phyloP scores from a whole-genome alignment of 64 coral and sea anemone species.

The Acropora yongei region DNA sequence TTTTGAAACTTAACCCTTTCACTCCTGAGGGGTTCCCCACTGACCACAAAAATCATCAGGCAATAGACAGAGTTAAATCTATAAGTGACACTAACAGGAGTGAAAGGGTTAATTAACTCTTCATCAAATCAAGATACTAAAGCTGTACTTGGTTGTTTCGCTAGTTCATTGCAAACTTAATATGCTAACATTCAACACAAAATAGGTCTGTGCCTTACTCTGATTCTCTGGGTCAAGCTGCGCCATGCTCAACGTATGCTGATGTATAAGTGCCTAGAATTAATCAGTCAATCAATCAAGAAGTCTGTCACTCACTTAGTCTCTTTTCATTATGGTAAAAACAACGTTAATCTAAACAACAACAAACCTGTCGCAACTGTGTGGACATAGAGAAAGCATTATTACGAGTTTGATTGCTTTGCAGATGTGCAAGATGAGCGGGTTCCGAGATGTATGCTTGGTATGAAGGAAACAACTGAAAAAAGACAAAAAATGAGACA shows the following conservation, averaged over 20 bases:
- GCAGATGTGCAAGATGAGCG: constrained; percentile 81
- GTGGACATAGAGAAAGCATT: constrained; percentile 93
- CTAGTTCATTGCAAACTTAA: no score
- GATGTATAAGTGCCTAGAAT: constrained; percentile 79
- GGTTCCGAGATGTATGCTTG: constrained; percentile 86
- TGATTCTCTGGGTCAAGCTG: constrained; percentile 86
- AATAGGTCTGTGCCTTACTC: constrained; percentile 50
- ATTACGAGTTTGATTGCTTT: constrained; percentile 81
- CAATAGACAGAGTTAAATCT: no score
- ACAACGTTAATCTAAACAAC: background rate
- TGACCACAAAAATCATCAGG: no score
- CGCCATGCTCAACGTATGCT: constrained; percentile 87
- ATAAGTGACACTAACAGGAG: no score
- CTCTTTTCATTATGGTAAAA: background rate
- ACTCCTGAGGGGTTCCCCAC: no score
- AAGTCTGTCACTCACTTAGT: background rate
- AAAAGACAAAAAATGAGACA: background rate
- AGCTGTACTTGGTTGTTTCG: no score
- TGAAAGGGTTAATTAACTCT: no score
- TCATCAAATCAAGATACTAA: no score
- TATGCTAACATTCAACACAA: background rate
- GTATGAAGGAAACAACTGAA: constrained; percentile 82
- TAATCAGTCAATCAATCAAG: background rate
- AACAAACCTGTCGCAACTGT: constrained; percentile 82
- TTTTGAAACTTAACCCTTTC: no score